Evolutionary conservation across 2,888 invertebrate species (phyloP), one percentile per base, ranked within the genome.

Genomic region (Orthosia cruda): DNA sequence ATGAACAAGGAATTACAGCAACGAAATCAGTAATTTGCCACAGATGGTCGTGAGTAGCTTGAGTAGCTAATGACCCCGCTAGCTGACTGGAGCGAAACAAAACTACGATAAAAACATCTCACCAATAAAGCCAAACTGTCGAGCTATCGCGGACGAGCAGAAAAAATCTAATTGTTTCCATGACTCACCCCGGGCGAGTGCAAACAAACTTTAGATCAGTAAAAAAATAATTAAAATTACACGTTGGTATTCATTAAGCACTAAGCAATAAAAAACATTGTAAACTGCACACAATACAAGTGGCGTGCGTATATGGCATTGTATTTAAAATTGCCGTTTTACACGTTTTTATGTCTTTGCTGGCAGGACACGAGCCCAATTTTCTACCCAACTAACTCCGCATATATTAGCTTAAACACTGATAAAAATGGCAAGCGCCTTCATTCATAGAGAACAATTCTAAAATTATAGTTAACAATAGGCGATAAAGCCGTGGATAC

Each of bases 31-130:
- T 89, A 84, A 88, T 88, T 89, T 87, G 84, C 84, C 71, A 85
- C 85, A 85, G 77, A 80, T 80, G 81, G 58, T 85, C 86, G 81
- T 80, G 78, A 83, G 81, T 87, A 86, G 78, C 83, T 89, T 80
- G 78, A 83, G 81, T 87, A 86, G 78, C 83, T 89, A 87, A 89
- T 87, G 89, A 89, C 90, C 90, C 88, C 85, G 90, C 86, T 83
- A 82, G 85, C 69, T 77, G 90, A 90, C 80, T 89, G 88, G 86
- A 92, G 91, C 92, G 90, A 90, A 91, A 90, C 91, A 89, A 90
- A 91, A 91, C 87, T 83, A 82, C 86, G 87, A 91, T 90, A 93
- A 93, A 91, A 92, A 88, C 85, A 80, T 77, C 79, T 80, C 73
- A 80, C 84, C 77, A 87, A 89, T 88, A 86, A 81, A 87, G 84